Conservation (phyloP, 2,888 invertebrate genomes). For the Sinelater perroti region DNA sequence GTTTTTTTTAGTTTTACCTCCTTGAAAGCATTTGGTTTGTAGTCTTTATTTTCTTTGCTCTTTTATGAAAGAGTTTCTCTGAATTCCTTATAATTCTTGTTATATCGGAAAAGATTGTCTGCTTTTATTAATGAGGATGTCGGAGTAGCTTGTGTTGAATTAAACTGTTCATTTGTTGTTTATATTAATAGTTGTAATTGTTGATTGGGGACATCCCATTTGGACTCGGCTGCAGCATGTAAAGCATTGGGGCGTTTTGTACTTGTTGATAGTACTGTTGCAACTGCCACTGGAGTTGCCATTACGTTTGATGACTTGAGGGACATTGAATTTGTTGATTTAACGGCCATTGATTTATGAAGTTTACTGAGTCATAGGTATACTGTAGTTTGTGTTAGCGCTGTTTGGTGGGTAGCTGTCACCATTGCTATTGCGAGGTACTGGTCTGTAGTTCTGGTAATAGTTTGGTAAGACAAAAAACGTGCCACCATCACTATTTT, state of each 20-base stretch:
- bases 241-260: constrained; percentile 1
- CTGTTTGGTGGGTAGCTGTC: constrained; percentile 4
- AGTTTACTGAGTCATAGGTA: not conserved
- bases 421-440: not conserved
- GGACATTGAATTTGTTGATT: constrained; percentile 5
- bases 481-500: constrained; percentile 4
- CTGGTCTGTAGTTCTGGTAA: constrained; percentile 4
- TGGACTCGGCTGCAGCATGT: not conserved
- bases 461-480: not conserved
- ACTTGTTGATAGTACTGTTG: constrained; percentile 3
- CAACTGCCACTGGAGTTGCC: constrained; percentile 3
- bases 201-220: constrained; percentile 3
- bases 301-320: constrained; percentile 5
- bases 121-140: constrained; percentile 2
- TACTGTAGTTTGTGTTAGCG: not conserved
- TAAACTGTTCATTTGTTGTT: constrained; percentile 4
- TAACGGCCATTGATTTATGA: constrained; percentile 2
- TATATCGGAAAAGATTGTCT: not conserved
- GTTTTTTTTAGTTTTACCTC: constrained; percentile 8
- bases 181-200: constrained; percentile 2
- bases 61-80: constrained; percentile 1
- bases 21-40: constrained; percentile 1
- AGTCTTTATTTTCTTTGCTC: constrained; percentile 1
- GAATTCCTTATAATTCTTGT: not conserved
- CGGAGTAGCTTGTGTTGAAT: not conserved